A percentile compares a stretch with the other conserved stretches of the same genome.
Conservation (phyloP, 2,113 vertebrate genomes). For the Salminus brasiliensis region DNA sequence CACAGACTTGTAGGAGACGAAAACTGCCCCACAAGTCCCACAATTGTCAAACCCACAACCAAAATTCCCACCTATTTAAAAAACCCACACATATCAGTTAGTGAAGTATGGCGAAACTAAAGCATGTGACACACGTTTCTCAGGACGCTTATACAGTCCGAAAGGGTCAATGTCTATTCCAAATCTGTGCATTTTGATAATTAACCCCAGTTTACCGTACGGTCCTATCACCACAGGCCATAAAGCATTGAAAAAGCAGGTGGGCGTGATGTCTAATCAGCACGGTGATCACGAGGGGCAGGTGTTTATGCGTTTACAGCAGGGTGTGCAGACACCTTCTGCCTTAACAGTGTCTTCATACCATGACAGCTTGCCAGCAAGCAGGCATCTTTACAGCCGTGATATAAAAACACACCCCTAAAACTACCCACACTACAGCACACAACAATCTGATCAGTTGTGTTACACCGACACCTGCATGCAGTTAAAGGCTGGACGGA, state of each 20-base stretch:
- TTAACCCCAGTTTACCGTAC: neutral
- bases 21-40: too few relatives aligned
- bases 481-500: neutral
- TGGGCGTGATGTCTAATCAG: neutral
- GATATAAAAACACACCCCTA: conserved; percentile 30
- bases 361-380: neutral
- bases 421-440: neutral
- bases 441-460: conserved; percentile 4
- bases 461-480: conserved; percentile 8
- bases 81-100: too few relatives aligned
- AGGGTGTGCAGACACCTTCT: conserved; percentile 40
- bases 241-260: conserved; percentile 1
- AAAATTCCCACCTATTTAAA: too few relatives aligned
- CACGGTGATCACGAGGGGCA: conserved; percentile 11
- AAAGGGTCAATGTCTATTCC: neutral
- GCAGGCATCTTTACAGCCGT: conserved; percentile 16
- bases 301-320: conserved; percentile 44
- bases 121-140: too few relatives aligned
- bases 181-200: conserved; percentile 3
- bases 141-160: neutral
- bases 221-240: neutral
- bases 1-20: too few relatives aligned
- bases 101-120: too few relatives aligned
- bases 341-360: conserved; percentile 16
- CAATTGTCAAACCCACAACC: too few relatives aligned